A percentile compares a stretch with the other conserved stretches of the same genome.
phyloP scores from a whole-genome alignment of 2,113 vertebrate genomes.

The Psilopogon haemacephalus region DNA sequence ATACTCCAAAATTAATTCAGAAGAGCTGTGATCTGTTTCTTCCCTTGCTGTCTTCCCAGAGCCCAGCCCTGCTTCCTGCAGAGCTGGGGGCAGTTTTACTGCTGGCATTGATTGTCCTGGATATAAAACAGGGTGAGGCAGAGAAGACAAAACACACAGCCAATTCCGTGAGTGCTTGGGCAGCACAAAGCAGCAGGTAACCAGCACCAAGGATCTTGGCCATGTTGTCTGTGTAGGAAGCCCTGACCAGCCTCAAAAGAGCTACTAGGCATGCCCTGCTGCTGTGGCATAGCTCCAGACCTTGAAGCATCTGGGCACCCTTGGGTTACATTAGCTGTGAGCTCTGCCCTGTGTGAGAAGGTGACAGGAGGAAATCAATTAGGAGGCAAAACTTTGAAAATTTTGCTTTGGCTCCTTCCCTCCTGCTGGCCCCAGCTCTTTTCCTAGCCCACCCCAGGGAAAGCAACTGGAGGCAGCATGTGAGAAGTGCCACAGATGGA shows the following conservation, averaged over 20 bases:
- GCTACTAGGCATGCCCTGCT: neutral
- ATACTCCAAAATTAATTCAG: neutral
- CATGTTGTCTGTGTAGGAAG: neutral
- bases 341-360: neutral
- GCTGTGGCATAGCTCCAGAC: fast-evolving
- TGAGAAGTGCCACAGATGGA: conserved; percentile 40
- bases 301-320: neutral
- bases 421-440: fast-evolving
- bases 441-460: conserved; percentile 10
- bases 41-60: fast-evolving
- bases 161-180: neutral
- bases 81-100: neutral
- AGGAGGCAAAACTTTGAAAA: conserved; percentile 7
- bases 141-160: neutral
- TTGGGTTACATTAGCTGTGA: fast-evolving
- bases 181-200: fast-evolving
- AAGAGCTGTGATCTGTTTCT: neutral
- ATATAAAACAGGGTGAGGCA: neutral
- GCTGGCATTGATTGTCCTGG: neutral
- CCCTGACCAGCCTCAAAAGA: neutral
- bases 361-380: neutral
- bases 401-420: neutral
- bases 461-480: conserved; percentile 42
- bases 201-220: neutral
- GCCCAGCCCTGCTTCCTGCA: neutral